A percentile compares a stretch with the other conserved stretches of the same genome.
Evolutionary conservation across 2,797 vertebrate species (phyloP).

Genomic region (Lacerta agilis): DNA sequence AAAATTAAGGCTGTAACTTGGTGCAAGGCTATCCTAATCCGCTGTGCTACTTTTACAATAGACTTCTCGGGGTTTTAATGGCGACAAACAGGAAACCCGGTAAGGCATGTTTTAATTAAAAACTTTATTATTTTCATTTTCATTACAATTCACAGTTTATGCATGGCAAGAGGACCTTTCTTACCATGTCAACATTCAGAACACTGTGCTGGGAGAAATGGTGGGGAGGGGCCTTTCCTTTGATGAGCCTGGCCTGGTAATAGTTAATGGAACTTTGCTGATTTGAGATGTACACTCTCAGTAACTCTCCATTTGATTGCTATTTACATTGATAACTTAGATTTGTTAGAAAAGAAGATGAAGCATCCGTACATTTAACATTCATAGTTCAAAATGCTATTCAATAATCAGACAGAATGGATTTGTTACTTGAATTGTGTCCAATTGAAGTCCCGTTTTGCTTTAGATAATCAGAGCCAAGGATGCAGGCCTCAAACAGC

Average conservation of each 20-base stretch:
- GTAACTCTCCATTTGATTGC: conserved; percentile 73
- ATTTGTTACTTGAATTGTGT: conserved; percentile 73
- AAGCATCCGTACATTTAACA: conserved; percentile 76
- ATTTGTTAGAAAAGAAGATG: conserved; percentile 75
- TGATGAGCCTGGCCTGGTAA: conserved; percentile 74
- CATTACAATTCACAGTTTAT: conserved; percentile 84
- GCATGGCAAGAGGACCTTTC: conserved; percentile 65
- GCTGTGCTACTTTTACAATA: conserved; percentile 43
- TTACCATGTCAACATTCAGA: conserved; percentile 77
- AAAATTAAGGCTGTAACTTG: conserved; percentile 56
- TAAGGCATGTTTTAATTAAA: conserved; percentile 79
- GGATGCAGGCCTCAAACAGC: conserved; percentile 19
- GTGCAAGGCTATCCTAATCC: conserved; percentile 30
- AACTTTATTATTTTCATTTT: conserved; percentile 83
- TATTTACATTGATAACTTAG: conserved; percentile 82
- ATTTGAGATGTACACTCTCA: conserved; percentile 79
- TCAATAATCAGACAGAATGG: conserved; percentile 69
- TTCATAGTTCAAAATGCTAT: conserved; percentile 73
- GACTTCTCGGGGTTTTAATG: conserved; percentile 62
- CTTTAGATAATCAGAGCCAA: conserved; percentile 70
- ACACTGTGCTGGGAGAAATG: conserved; percentile 76
- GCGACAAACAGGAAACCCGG: conserved; percentile 74
- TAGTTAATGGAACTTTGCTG: conserved; percentile 72
- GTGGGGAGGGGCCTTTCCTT: conserved; percentile 70
- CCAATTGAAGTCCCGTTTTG: conserved; percentile 70